Evolutionary conservation across 2,797 vertebrate genomes (phyloP), one percentile per base, ranked within the genome.

Genomic region (Crax fasciolata): DNA sequence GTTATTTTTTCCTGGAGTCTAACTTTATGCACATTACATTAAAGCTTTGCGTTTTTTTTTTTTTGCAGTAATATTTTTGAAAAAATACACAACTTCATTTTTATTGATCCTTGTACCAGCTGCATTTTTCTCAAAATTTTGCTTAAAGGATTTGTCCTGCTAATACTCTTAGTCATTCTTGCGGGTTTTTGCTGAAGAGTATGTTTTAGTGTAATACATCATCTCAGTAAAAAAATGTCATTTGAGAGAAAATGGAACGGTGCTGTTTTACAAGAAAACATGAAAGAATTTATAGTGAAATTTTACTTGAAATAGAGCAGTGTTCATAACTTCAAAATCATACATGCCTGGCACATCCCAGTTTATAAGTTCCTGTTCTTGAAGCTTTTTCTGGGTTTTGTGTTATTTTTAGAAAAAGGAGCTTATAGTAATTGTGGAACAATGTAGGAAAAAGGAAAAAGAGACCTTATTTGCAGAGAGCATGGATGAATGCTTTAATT

Each of bases 221-320:
- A 67, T 58, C 10, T 48, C 62, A 59, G 77, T 15, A 74, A 93
- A 87, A 87, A 90, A 76, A 27, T 10, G 44, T 74, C 44, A 48
- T 90, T 84, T 88, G 80, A 86, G 80, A 81, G 77, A 77, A 95
- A 90, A 79, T 67, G 54, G 38, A 88, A 54, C 67, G 86, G 55
- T 82, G 28, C 25, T 87, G 21, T 90, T 63, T 71, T 39, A 79
- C 20, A 61, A 59, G 87, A 51, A 84, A 90, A 25, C 9, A 19
- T 28, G 15, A 2, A 87, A 87, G 48, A 89, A 92, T 95, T 93
- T 95, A 43, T 89, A 84, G 88, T 73, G 80, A 87, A 88, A 66
- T 83, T 94, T 91, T 57, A 39, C 72, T 92, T 77, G 54, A 91
- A 87, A 81, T 62, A 89, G 72, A 84, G 49, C 39, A 25, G 17